Evolutionary conservation across 2,113 vertebrate species (phyloP).

Genomic region (Aleadryas rufinucha): DNA sequence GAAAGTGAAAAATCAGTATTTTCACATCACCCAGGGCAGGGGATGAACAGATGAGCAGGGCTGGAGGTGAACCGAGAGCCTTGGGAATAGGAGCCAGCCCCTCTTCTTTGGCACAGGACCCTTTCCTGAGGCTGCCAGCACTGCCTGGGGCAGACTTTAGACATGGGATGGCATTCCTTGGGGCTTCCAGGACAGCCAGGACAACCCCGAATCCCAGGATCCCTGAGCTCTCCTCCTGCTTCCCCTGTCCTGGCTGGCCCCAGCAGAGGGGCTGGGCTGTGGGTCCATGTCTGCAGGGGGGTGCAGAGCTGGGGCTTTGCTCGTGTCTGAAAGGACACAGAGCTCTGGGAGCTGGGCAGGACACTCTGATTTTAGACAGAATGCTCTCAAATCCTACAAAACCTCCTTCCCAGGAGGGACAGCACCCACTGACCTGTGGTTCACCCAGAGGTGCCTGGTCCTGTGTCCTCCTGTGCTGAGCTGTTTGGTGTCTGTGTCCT

Average conservation of each 20-base stretch:
- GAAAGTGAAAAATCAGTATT: background rate
- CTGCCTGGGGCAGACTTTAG: background rate
- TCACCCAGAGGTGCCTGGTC: background rate
- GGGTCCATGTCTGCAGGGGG: background rate
- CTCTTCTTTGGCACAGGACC: background rate
- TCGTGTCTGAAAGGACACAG: background rate
- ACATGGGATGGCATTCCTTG: background rate
- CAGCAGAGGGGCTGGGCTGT: background rate
- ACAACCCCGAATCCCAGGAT: background rate
- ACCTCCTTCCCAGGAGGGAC: background rate
- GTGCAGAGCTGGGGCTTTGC: background rate
- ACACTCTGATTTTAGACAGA: background rate
- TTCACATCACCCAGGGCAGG: background rate
- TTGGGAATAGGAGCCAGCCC: background rate
- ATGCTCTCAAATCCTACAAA: background rate
- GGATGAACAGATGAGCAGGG: background rate
- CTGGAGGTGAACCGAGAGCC: background rate
- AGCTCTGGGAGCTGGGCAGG: background rate
- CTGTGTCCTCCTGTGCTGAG: background rate
- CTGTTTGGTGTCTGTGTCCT: background rate
- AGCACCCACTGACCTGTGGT: rapidly evolving
- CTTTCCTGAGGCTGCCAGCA: background rate
- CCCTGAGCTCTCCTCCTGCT: background rate
- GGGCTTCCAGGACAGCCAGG: background rate
- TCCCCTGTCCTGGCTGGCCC: background rate